Evolutionary conservation across 1,140 invertebrate genomes (phyloP).

Genomic region (Acyrthosiphon pisum): DNA sequence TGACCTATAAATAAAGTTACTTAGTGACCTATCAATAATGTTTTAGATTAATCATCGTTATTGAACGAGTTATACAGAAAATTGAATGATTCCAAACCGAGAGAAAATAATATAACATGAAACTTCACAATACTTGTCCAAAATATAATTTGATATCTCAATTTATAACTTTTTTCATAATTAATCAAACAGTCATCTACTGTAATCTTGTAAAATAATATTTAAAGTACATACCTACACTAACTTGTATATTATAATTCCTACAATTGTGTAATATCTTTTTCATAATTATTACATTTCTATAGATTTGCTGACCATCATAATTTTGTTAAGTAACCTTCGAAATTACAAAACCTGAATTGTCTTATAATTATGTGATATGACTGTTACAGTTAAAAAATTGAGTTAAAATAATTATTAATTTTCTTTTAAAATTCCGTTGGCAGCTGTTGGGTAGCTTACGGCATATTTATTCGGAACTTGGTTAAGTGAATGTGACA

Average conservation of each 20-base stretch:
- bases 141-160: neutral
- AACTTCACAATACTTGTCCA: neutral
- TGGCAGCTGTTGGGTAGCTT: neutral
- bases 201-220: neutral
- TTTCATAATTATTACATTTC: neutral
- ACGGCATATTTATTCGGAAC: neutral
- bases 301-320: neutral
- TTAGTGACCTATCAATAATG: no score
- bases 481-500: neutral
- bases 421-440: neutral
- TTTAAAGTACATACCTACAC: neutral
- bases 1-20: neutral
- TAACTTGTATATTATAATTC: neutral
- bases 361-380: neutral
- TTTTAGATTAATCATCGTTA: neutral
- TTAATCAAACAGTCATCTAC: neutral
- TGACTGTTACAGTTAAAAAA: neutral
- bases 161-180: neutral
- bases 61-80: neutral
- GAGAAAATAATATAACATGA: neutral
- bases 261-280: neutral
- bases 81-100: neutral
- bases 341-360: neutral
- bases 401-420: neutral
- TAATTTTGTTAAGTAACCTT: neutral